Base-by-base conservation (phyloP, 92 coral and sea anemone species). In the Blastomussa wellsi region DNA sequence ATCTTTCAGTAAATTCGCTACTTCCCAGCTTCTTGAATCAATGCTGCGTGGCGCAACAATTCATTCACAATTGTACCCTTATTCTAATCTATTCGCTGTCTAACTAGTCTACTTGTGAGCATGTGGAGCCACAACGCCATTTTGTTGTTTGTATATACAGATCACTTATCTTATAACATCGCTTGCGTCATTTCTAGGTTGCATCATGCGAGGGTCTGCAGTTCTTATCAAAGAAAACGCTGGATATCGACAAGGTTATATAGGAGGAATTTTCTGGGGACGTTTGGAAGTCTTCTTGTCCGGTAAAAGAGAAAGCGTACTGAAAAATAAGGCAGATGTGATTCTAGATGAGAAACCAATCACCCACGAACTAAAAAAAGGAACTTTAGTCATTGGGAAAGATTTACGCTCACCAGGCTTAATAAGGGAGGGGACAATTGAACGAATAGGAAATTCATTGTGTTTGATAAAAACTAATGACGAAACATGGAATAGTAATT, bases 331-430 rank as follows among this genome's bases (percentile, higher is more conserved):
- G 12, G 66, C 0, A 14, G 24, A 67, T 1, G 66, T 32, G 28
- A 22, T 81, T 47, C 77, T 32, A 41, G 68, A 81, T 70, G 85
- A 81, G 48, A 70, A 42, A 32, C 85, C 85, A 47, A 5, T 4
- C 33, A 5, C 36, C 44, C 17, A 22, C 48, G 77, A 81, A 31
- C 32, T 68, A 5, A 3, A 13, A 2, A 33, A 20, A 12, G 85
- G 76, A 47, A 81, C 35, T 20, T 67, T 49, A 29, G 77, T 81
- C 47, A 48, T 81, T 32, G 76, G 32, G 11, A 13, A 49, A 69
- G 67, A 67, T 62, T 14, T 36, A 19, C 1, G 10, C 37, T 8
- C 75, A 16, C 41, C 44, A 70, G 75, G 75, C 14, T 11, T 16
- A 53, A 52, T 77, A 1, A 77, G 17, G 55, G 19, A 77, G 31